Evolutionary conservation across 2,888 invertebrate species (phyloP).

Genomic region (Brachyopa scutellaris): DNA sequence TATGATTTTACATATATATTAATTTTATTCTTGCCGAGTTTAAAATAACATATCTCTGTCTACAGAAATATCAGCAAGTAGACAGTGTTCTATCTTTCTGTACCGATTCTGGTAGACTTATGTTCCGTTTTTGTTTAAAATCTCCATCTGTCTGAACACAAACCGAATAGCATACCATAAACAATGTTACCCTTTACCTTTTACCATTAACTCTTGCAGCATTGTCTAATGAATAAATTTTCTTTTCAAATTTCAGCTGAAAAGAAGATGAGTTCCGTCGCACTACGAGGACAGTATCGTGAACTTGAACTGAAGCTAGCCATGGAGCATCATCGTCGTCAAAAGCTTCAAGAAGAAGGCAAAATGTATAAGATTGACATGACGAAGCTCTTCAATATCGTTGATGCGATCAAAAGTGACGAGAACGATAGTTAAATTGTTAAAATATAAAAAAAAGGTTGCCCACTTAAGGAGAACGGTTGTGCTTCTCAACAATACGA

Average conservation of each 20-base stretch:
- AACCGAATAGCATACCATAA: no score
- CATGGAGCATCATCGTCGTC: conserved; percentile 73
- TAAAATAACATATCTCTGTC: no score
- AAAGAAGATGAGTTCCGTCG: conserved; percentile 1
- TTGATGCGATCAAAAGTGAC: conserved; percentile 74
- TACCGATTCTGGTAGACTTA: no score
- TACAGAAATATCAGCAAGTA: no score
- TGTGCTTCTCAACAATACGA: not conserved
- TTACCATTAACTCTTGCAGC: no score
- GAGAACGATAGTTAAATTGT: conserved; percentile 46
- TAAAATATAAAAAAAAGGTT: not conserved
- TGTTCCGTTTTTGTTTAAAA: no score
- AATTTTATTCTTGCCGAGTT: no score
- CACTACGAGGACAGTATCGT: conserved; percentile 68
- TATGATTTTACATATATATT: no score
- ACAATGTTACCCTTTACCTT: no score
- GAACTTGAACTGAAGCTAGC: conserved; percentile 73
- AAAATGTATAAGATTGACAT: conserved; percentile 76
- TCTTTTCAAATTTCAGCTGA: conserved; percentile 28
- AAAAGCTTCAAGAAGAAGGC: conserved; percentile 73
- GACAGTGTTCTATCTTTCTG: no score
- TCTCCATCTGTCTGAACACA: no score
- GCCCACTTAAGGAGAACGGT: conserved; percentile 21
- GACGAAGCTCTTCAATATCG: conserved; percentile 75
- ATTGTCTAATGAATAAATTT: no score